Conservation (phyloP, 2,888 invertebrate species). For the Drosophila cognata region DNA sequence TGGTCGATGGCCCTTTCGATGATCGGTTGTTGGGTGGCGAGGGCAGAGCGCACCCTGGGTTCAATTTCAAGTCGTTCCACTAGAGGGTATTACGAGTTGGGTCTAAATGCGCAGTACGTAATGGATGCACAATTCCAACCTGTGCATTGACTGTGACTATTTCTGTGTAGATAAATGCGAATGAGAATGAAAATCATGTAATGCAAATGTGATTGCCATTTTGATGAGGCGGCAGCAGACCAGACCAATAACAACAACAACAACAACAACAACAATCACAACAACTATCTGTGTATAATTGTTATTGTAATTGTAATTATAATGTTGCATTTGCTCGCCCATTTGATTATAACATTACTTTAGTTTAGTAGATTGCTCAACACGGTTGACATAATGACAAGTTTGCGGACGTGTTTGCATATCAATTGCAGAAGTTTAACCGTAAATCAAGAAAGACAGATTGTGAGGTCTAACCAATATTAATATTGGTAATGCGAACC, state of each 20-base stretch:
- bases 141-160: conserved; percentile 48
- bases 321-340: conserved; percentile 36
- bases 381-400: conserved; percentile 63
- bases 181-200: conserved; percentile 57
- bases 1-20: conserved; percentile 41
- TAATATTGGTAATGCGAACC: conserved; percentile 38
- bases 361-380: conserved; percentile 64
- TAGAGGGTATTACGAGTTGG: conserved; percentile 37
- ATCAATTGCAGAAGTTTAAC: conserved; percentile 27
- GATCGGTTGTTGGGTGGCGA: conserved; percentile 24
- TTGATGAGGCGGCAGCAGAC: conserved; percentile 57
- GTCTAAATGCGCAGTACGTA: conserved; percentile 65
- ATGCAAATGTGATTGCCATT: conserved; percentile 72
- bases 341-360: conserved; percentile 59
- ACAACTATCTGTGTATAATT: conserved; percentile 3
- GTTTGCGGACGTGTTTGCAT: conserved; percentile 36
- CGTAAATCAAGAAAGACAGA: conserved; percentile 18
- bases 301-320: conserved; percentile 39
- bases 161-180: conserved; percentile 6
- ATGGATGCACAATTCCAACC: conserved; percentile 41
- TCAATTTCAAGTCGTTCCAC: conserved; percentile 24
- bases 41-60: conserved; percentile 49
- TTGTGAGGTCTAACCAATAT: conserved; percentile 16
- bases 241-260: conserved; percentile 29
- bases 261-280: conserved; percentile 31